Percentiles rank a stretch among this genome's conserved stretches.
phyloP scores from a whole-genome alignment of 2,888 invertebrate genomes.

The Beris chalybata region DNA sequence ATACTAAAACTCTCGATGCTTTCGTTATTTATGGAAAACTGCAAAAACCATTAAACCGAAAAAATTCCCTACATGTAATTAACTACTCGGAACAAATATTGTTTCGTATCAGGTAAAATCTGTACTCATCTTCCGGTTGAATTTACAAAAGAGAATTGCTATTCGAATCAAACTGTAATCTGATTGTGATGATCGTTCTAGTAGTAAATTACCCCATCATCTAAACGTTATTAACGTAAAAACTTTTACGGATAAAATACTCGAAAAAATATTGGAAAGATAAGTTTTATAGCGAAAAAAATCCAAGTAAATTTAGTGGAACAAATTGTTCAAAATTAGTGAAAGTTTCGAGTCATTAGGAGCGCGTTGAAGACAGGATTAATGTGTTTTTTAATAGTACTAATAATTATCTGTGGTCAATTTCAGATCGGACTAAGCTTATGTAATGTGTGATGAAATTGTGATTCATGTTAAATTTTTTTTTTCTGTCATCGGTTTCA shows the following conservation, averaged over 20 bases:
- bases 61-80: too few relatives aligned
- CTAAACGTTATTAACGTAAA: not conserved
- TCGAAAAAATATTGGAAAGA: not conserved
- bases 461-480: too few relatives aligned
- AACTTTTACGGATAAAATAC: not conserved
- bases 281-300: not conserved
- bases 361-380: too few relatives aligned
- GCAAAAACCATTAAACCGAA: not conserved
- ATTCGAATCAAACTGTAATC: not conserved
- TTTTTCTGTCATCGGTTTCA: too few relatives aligned
- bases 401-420: too few relatives aligned
- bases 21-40: not conserved
- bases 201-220: not conserved
- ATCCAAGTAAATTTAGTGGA: constrained; percentile 3
- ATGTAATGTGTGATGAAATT: too few relatives aligned
- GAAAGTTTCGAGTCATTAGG: too few relatives aligned
- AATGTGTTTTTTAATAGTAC: too few relatives aligned
- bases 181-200: not conserved
- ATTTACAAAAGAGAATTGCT: not conserved
- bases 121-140: too few relatives aligned
- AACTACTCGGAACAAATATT: too few relatives aligned
- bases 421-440: too few relatives aligned
- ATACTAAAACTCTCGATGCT: not conserved
- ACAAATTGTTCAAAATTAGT: constrained; percentile 5
- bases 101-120: too few relatives aligned